A percentile compares a stretch with the other conserved stretches of the same genome.
These are phyloP conservation scores for Propithecus deckenii DNA, from an alignment of 2,797 vertebrate genomes.

Conservation along the genomic window DNA sequence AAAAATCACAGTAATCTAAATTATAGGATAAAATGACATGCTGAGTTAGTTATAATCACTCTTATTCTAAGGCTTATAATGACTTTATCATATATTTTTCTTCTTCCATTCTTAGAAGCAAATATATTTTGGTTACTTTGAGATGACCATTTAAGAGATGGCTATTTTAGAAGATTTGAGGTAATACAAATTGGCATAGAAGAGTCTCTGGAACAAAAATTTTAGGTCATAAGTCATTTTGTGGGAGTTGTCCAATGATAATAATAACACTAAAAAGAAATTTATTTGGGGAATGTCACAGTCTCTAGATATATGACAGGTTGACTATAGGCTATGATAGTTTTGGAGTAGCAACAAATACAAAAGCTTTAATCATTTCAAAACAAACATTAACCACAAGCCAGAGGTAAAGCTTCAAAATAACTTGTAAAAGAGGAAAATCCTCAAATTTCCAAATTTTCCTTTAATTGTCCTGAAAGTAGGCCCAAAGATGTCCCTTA, in stretches of 20 bases:
- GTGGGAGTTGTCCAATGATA: neutral
- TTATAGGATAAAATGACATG: neutral
- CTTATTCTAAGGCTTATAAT: neutral
- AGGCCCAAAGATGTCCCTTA: neutral
- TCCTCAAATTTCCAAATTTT: neutral
- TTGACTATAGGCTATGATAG: neutral
- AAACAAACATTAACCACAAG: neutral
- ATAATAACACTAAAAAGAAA: constrained; percentile 13
- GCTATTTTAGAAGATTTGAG: neutral
- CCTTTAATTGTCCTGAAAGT: neutral
- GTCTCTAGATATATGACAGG: neutral
- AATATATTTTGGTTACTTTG: neutral
- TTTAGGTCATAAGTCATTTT: neutral
- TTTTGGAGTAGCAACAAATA: neutral
- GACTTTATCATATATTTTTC: neutral
- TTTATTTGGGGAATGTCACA: neutral
- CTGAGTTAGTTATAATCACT: neutral
- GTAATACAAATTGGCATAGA: neutral
- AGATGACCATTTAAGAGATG: neutral
- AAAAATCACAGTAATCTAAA: neutral
- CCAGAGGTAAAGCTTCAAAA: neutral
- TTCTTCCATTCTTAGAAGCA: neutral
- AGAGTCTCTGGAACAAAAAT: neutral
- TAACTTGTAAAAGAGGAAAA: neutral
- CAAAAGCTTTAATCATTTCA: neutral